Evolutionary conservation across 1,140 invertebrate species (phyloP).

Genomic region (Drosophila oshimai): DNA sequence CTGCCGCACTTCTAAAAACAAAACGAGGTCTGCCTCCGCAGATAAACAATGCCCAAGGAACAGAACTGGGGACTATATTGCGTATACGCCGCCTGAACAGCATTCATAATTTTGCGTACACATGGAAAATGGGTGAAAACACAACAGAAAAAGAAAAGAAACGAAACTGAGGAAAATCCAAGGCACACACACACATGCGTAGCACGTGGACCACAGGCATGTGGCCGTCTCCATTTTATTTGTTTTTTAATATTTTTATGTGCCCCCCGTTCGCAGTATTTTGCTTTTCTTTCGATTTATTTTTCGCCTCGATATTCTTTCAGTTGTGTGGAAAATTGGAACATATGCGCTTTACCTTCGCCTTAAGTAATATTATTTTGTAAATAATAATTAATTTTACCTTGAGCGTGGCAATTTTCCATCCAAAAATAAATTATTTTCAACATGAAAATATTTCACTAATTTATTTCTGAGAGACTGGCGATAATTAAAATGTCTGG

Average conservation of each 20-base stretch:
- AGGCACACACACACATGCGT: slow-evolving; percentile 4
- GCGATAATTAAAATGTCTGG: slow-evolving; percentile 16
- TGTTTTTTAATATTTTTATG: slow-evolving; percentile 72
- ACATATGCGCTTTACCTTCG: slow-evolving; percentile 74
- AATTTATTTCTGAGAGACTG: slow-evolving; percentile 8
- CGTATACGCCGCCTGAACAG: slow-evolving; percentile 62
- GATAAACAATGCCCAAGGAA: slow-evolving; percentile 54
- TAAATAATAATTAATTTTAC: slow-evolving; percentile 72
- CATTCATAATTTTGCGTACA: slow-evolving; percentile 70
- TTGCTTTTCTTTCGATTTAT: slow-evolving; percentile 25
- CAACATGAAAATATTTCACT: slow-evolving; percentile 28
- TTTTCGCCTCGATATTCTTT: slow-evolving; percentile 11
- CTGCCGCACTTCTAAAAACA: slow-evolving; percentile 39
- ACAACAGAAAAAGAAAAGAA: slow-evolving; percentile 37
- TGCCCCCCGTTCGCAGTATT: slow-evolving; percentile 37
- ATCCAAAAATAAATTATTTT: slow-evolving; percentile 33
- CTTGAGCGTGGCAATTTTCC: slow-evolving; percentile 16
- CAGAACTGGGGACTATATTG: slow-evolving; percentile 52
- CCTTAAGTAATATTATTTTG: slow-evolving; percentile 73
- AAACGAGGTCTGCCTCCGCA: slow-evolving; percentile 47
- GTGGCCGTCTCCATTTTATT: slow-evolving; percentile 50
- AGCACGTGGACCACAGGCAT: slow-evolving; percentile 53
- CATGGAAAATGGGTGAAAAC: slow-evolving; percentile 68
- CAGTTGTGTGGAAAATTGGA: slow-evolving; percentile 41
- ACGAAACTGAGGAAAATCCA: slow-evolving; percentile 25